A percentile compares a stretch with the other conserved stretches of the same genome.
These are phyloP conservation scores for Copidosoma floridanum DNA, from an alignment of 1,140 invertebrate genomes.

Conservation along the genomic window DNA sequence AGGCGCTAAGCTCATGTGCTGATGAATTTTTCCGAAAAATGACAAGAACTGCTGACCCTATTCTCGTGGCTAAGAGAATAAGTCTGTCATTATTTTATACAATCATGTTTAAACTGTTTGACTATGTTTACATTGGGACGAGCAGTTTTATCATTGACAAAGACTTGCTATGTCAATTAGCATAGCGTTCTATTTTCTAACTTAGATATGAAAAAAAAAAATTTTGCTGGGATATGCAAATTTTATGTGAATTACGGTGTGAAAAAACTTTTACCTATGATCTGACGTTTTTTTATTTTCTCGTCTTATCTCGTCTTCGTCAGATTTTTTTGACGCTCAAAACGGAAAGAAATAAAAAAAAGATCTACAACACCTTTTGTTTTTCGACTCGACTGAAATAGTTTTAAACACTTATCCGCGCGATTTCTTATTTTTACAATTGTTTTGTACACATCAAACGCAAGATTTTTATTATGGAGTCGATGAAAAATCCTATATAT, in stretches of 20 bases:
- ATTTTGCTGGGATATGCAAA: background rate
- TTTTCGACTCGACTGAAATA: conserved; percentile 10
- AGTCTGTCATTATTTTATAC: conserved; percentile 26
- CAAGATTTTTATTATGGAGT: too few relatives aligned
- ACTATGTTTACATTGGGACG: conserved; percentile 11
- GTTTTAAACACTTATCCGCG: conserved; percentile 12
- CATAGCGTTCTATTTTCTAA: conserved; percentile 11
- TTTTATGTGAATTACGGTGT: conserved; percentile 2
- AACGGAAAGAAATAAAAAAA: background rate
- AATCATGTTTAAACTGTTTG: conserved; percentile 25
- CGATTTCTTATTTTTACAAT: too few relatives aligned
- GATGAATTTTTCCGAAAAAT: background rate
- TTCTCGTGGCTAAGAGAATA: conserved; percentile 18
- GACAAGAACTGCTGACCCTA: conserved; percentile 13
- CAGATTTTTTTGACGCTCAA: background rate
- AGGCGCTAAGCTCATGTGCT: background rate
- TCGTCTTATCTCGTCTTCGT: background rate
- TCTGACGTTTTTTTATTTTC: background rate
- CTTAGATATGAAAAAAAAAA: background rate
- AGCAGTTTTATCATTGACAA: background rate
- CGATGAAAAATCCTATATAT: too few relatives aligned
- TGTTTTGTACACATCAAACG: background rate
- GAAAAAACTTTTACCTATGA: conserved; percentile 4
- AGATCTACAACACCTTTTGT: background rate
- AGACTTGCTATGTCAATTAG: conserved; percentile 8